phyloP scores from a whole-genome alignment of 2,888 invertebrate genomes.

The Flexamia atlantica region DNA sequence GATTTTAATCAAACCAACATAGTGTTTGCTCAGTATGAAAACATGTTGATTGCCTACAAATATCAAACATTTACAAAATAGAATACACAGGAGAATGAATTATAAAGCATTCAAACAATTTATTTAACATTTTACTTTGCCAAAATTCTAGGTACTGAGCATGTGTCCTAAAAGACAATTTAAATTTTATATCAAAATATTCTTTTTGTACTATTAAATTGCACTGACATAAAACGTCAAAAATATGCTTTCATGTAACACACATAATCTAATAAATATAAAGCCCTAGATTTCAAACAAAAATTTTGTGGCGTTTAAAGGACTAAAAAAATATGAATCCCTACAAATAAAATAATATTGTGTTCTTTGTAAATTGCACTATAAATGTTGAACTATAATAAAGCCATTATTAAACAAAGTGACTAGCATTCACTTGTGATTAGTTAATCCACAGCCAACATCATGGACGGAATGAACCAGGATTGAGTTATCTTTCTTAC shows the following conservation, averaged over 20 bases:
- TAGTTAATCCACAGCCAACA: neutral
- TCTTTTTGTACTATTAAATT: conserved; percentile 49
- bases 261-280: neutral
- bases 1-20: too few relatives aligned
- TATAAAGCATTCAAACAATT: neutral
- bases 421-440: neutral
- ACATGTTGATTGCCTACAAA: too few relatives aligned
- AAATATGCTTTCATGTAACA: neutral
- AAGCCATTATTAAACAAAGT: neutral
- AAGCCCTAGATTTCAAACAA: neutral
- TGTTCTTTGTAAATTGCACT: neutral
- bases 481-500: neutral
- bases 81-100: too few relatives aligned
- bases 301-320: neutral
- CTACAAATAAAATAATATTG: neutral
- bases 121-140: neutral
- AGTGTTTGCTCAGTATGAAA: too few relatives aligned
- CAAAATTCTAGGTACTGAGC: conserved; percentile 7
- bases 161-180: neutral
- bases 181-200: conserved; percentile 35
- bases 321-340: neutral
- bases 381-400: neutral
- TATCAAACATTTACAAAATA: too few relatives aligned
- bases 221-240: conserved; percentile 2
- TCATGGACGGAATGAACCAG: conserved; percentile 28